Percentiles rank a stretch among this genome's conserved stretches.
These are phyloP conservation scores for Apis dorsata DNA, from an alignment of 1,140 invertebrate species.

Conservation along the genomic window DNA sequence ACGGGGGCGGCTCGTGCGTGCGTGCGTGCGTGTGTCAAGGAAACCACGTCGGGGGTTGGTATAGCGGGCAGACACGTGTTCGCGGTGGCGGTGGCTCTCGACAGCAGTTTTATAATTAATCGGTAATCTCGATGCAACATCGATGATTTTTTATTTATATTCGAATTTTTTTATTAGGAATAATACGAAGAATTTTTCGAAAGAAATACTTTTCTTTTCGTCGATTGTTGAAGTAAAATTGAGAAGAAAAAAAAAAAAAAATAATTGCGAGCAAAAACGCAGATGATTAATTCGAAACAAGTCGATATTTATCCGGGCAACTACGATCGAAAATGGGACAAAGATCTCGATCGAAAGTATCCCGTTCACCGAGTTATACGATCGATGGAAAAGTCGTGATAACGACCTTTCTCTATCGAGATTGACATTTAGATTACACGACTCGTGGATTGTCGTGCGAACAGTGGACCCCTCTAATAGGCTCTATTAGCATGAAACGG, in stretches of 20 bases:
- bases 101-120: slow-evolving; percentile 74
- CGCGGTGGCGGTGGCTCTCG: slow-evolving; percentile 69
- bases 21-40: slow-evolving; percentile 57
- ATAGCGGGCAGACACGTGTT: slow-evolving; percentile 71
- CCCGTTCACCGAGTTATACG: neutral
- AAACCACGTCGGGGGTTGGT: slow-evolving; percentile 32
- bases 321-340: neutral
- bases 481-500: slow-evolving; percentile 49
- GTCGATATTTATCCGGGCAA: neutral
- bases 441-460: slow-evolving; percentile 18
- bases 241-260: neutral
- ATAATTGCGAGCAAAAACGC: neutral
- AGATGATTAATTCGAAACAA: neutral
- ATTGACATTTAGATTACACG: slow-evolving; percentile 45
- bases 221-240: too few species aligned
- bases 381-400: slow-evolving; percentile 24
- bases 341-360: slow-evolving; percentile 19
- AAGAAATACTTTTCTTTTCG: too few species aligned
- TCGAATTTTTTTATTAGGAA: too few species aligned
- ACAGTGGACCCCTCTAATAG: slow-evolving; percentile 41
- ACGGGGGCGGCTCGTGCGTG: slow-evolving; percentile 49
- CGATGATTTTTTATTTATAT: neutral
- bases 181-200: too few species aligned
- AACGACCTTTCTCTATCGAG: slow-evolving; percentile 10
- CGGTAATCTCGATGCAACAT: slow-evolving; percentile 33